Percentiles rank a stretch among this genome's conserved stretches.
Conservation (phyloP, 2,888 invertebrate species). For the Caradrina clavipalpis region DNA sequence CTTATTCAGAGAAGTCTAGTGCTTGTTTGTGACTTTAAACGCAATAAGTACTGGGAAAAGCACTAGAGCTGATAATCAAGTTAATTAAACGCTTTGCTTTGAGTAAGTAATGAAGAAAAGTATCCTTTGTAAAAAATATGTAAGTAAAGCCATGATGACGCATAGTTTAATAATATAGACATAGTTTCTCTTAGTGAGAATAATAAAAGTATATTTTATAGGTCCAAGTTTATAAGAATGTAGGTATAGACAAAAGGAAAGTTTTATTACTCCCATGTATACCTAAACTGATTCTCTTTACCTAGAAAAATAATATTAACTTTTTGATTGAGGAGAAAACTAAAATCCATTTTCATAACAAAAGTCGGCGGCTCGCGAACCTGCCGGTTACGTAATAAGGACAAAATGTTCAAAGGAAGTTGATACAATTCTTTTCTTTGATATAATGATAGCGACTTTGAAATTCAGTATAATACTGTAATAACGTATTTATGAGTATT, state of each 20-base stretch:
- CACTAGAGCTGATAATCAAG: constrained; percentile 12
- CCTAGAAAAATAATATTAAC: constrained; percentile 17
- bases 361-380: background rate
- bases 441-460: constrained; percentile 5
- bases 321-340: constrained; percentile 2
- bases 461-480: constrained; percentile 4
- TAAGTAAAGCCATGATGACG: background rate
- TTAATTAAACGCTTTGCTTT: background rate
- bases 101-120: background rate
- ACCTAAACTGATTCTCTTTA: background rate
- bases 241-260: background rate
- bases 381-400: constrained; percentile 30
- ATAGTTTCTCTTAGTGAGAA: background rate
- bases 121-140: background rate
- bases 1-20: constrained; percentile 2
- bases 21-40: constrained; percentile 7
- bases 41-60: background rate
- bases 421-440: constrained; percentile 10
- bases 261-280: background rate
- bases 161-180: background rate
- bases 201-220: constrained; percentile 1
- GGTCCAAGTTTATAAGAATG: background rate
- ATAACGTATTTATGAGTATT: constrained; percentile 13
- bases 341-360: constrained; percentile 8
- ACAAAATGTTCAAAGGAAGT: constrained; percentile 29